A percentile compares a stretch with the other conserved stretches of the same genome.
Conservation (phyloP, 92 coral and sea anemone species). For the Zoanthus gigantus region DNA sequence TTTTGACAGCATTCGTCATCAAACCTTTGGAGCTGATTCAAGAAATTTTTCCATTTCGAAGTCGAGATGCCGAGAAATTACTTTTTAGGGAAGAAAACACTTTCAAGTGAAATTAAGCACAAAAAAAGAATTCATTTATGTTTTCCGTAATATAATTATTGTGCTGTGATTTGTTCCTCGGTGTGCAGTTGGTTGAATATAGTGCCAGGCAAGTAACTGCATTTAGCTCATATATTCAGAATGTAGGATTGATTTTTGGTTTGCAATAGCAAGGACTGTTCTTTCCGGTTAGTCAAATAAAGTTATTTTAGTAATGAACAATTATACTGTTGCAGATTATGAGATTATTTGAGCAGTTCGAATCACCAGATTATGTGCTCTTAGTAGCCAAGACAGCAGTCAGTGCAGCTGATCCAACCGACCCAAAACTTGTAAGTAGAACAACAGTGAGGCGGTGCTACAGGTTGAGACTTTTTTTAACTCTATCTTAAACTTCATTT, state of each 20-base stretch:
- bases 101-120: too few species aligned
- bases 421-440: constrained; percentile 86
- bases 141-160: background rate
- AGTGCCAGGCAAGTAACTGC: background rate
- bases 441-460: background rate
- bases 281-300: background rate
- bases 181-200: background rate
- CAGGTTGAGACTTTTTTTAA: too few species aligned
- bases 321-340: constrained; percentile 69
- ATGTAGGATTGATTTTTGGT: background rate
- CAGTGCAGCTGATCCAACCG: constrained; percentile 80
- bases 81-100: too few species aligned
- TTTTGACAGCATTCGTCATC: too few species aligned
- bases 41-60: too few species aligned
- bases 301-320: background rate
- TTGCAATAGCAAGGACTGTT: background rate
- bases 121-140: background rate
- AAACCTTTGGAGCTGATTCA: too few species aligned
- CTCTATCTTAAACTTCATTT: too few species aligned
- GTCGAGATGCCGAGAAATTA: too few species aligned
- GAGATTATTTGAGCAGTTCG: constrained; percentile 97
- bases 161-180: background rate
- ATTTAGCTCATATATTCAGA: background rate
- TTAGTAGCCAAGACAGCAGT: constrained; percentile 85
- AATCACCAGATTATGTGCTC: constrained; percentile 89